Conservation (phyloP, 2,113 vertebrate genomes). For the Melanotaenia duboulayi region DNA sequence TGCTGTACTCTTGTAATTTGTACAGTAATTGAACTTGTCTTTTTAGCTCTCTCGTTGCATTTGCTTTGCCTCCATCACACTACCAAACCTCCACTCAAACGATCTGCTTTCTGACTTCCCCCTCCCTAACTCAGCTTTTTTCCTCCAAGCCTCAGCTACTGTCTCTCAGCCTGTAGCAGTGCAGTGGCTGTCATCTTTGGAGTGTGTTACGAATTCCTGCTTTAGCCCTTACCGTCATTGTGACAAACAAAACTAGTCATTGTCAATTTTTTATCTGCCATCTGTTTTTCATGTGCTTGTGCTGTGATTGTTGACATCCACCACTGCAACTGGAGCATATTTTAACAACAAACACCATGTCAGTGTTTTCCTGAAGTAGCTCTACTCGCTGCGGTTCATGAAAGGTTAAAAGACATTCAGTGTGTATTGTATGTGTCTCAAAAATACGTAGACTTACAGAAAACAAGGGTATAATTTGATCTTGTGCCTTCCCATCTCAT, state of each 20-base stretch:
- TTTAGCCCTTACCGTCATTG: not conserved
- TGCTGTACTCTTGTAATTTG: not conserved
- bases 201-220: not conserved
- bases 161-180: not conserved
- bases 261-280: slow-evolving; percentile 19
- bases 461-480: not conserved
- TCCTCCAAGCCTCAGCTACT: not conserved
- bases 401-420: slow-evolving; percentile 34
- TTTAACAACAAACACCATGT: slow-evolving; percentile 23
- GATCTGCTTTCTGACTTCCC: not conserved
- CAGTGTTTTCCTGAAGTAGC: not conserved
- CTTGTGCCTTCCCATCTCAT: slow-evolving; percentile 16
- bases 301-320: slow-evolving; percentile 18
- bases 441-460: not conserved
- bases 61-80: not conserved
- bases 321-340: not conserved
- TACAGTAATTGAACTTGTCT: not conserved
- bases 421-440: slow-evolving; percentile 4
- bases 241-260: slow-evolving; percentile 24
- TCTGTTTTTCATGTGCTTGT: slow-evolving; percentile 27
- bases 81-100: not conserved
- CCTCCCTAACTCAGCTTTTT: not conserved
- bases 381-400: not conserved
- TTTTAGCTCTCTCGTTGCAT: not conserved
- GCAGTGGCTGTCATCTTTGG: not conserved